These are phyloP conservation scores for Alouatta caraya DNA, from an alignment of 2,797 vertebrate species.

Conservation along the genomic window DNA sequence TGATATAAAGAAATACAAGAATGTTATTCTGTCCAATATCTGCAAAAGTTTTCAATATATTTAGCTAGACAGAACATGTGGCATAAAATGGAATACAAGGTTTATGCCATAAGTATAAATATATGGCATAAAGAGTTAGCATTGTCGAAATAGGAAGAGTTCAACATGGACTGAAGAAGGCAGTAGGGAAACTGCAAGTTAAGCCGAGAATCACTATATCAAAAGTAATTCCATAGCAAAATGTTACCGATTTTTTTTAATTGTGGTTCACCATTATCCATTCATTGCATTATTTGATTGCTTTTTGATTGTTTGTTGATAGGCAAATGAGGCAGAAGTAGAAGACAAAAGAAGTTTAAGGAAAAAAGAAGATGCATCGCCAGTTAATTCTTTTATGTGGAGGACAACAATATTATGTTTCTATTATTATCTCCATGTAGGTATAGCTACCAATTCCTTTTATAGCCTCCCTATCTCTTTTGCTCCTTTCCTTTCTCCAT, in stretches of 20 bases:
- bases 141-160: background rate
- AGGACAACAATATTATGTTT: background rate
- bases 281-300: background rate
- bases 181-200: background rate
- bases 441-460: background rate
- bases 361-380: background rate
- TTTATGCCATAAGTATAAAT: background rate
- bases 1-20: background rate
- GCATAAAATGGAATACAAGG: background rate
- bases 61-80: background rate
- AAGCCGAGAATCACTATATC: background rate
- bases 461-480: background rate
- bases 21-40: background rate
- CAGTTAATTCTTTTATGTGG: background rate
- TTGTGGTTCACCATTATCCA: background rate
- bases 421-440: background rate
- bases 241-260: background rate
- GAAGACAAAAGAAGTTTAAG: background rate
- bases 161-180: background rate
- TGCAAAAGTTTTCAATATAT: background rate
- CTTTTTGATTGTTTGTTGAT: background rate
- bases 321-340: background rate
- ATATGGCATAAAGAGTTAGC: background rate
- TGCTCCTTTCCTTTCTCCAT: background rate
- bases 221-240: background rate